phyloP scores from a whole-genome alignment of 2,797 vertebrate genomes.

The Enteromius trimaculatus region DNA sequence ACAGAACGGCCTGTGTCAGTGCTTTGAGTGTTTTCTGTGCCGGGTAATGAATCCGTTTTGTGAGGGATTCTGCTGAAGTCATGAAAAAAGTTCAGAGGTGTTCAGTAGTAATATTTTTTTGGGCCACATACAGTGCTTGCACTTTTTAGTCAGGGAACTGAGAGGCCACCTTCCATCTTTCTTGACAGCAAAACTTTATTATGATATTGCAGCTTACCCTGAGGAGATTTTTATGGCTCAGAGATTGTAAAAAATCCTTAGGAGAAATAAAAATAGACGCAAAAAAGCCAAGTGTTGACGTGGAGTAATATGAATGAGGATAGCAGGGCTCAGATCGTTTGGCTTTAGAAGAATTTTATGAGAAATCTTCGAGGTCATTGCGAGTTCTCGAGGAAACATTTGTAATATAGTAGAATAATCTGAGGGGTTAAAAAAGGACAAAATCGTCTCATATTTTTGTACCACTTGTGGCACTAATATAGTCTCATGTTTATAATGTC shows the following conservation, averaged over 20 bases:
- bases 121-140: not conserved
- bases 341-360: not conserved
- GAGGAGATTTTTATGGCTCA: constrained; percentile 11
- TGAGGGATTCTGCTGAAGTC: constrained; percentile 42
- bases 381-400: not conserved
- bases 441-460: not conserved
- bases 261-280: constrained; percentile 13
- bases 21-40: constrained; percentile 56
- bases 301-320: constrained; percentile 22
- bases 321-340: not conserved
- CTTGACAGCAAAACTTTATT: constrained; percentile 23
- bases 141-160: constrained; percentile 13
- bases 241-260: not conserved
- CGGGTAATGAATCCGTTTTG: constrained; percentile 21
- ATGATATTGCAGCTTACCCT: constrained; percentile 3
- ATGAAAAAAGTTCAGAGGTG: constrained; percentile 28
- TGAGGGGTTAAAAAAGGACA: not conserved
- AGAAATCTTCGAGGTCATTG: constrained; percentile 1
- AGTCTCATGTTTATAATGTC: not conserved
- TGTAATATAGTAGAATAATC: not conserved
- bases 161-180: constrained; percentile 25
- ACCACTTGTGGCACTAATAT: not conserved
- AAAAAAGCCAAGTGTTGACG: constrained; percentile 5
- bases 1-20: constrained; percentile 41
- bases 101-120: constrained; percentile 15